Evolutionary conservation across 2,797 vertebrate species (phyloP).

Genomic region (Sebastes alutus): DNA sequence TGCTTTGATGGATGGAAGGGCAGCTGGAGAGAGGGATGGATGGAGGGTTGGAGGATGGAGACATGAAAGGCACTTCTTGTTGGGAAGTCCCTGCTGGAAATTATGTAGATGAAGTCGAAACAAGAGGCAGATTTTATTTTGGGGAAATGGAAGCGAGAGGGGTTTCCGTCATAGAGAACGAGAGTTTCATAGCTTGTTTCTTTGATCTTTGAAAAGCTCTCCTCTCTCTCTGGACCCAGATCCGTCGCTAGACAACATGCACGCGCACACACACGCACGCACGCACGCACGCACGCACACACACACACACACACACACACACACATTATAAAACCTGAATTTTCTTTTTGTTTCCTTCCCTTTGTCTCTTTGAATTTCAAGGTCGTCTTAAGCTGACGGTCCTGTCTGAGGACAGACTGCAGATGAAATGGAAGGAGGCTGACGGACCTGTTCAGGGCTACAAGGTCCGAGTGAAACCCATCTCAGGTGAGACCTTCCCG

Average conservation of each 20-base stretch:
- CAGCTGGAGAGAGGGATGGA: slow-evolving; percentile 70
- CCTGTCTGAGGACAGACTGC: slow-evolving; percentile 91
- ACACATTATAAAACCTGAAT: background rate
- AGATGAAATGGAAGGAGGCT: slow-evolving; percentile 93
- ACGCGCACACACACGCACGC: background rate
- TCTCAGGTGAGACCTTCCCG: slow-evolving; percentile 85
- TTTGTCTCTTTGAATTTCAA: slow-evolving; percentile 28
- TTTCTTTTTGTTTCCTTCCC: background rate
- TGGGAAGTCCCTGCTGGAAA: slow-evolving; percentile 70
- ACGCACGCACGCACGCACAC: background rate
- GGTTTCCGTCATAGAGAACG: background rate
- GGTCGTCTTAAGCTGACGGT: slow-evolving; percentile 88
- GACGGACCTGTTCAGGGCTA: slow-evolving; percentile 88
- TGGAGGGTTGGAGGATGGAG: slow-evolving; percentile 30
- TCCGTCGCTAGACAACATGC: background rate
- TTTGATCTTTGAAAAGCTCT: slow-evolving; percentile 68
- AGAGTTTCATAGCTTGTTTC: slow-evolving; percentile 44
- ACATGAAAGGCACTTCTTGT: slow-evolving; percentile 81
- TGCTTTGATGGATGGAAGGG: slow-evolving; percentile 75
- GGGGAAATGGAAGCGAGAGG: slow-evolving; percentile 54
- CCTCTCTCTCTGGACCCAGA: slow-evolving; percentile 15
- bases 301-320: background rate
- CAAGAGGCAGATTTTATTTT: slow-evolving; percentile 67
- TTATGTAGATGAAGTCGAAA: slow-evolving; percentile 71
- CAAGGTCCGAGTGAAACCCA: slow-evolving; percentile 90